A percentile compares a stretch with the other conserved stretches of the same genome.
phyloP scores from a whole-genome alignment of 2,888 invertebrate genomes.

The Pyralis farinalis region DNA sequence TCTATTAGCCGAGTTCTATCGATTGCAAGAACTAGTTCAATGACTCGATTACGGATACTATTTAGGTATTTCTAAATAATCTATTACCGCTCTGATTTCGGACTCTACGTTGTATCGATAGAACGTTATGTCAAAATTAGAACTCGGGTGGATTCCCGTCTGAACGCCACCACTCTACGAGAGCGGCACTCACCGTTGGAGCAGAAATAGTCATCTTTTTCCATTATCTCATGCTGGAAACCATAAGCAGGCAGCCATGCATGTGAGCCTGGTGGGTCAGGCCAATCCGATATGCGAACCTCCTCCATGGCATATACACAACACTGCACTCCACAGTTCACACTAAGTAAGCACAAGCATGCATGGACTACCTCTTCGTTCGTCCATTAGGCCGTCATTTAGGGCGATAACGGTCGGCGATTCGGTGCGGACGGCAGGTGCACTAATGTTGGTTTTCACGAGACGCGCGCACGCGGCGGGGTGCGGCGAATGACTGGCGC shows the following conservation, averaged over 20 bases:
- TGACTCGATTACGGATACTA: not conserved
- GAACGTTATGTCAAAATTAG: not conserved
- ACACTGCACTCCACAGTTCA: slow-evolving; percentile 73
- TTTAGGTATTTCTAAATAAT: slow-evolving; percentile 1
- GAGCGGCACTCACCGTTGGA: slow-evolving; percentile 81
- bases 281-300: slow-evolving; percentile 85
- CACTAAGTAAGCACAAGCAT: slow-evolving; percentile 68
- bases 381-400: slow-evolving; percentile 76
- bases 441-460: slow-evolving; percentile 18
- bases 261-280: slow-evolving; percentile 85
- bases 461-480: slow-evolving; percentile 60
- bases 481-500: slow-evolving; percentile 61
- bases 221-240: slow-evolving; percentile 84
- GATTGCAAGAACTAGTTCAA: slow-evolving; percentile 3
- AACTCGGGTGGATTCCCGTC: not conserved
- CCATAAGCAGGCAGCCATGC: slow-evolving; percentile 91
- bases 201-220: slow-evolving; percentile 84
- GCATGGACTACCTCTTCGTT: slow-evolving; percentile 73
- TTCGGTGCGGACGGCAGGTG: slow-evolving; percentile 42
- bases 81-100: not conserved
- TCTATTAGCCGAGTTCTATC: not conserved
- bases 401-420: slow-evolving; percentile 70
- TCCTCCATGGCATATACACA: slow-evolving; percentile 82
- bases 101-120: not conserved
- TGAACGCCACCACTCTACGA: slow-evolving; percentile 22